Percentiles rank a stretch among this genome's conserved stretches.
Evolutionary conservation across 2,797 vertebrate genomes (phyloP).

Genomic region (Malacoctenus gilli): DNA sequence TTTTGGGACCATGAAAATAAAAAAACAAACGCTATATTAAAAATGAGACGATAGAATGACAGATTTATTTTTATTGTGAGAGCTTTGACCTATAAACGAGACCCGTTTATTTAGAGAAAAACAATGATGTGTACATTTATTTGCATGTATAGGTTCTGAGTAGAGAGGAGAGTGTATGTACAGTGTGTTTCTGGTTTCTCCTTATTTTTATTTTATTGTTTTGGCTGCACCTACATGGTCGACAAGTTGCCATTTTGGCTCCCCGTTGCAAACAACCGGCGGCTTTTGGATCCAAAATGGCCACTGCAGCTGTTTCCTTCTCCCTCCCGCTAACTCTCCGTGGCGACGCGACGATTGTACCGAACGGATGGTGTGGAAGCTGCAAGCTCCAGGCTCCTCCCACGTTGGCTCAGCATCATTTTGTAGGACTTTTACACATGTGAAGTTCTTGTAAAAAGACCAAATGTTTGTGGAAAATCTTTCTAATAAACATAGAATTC

Average conservation of each 20-base stretch:
- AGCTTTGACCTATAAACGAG: slow-evolving; percentile 49
- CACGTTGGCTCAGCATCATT: slow-evolving; percentile 51
- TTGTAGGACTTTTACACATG: slow-evolving; percentile 70
- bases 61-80: slow-evolving; percentile 64
- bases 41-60: slow-evolving; percentile 52
- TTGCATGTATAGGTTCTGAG: slow-evolving; percentile 66
- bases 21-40: slow-evolving; percentile 42
- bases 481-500: slow-evolving; percentile 85
- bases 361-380: slow-evolving; percentile 11
- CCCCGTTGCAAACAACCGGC: slow-evolving; percentile 24
- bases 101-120: slow-evolving; percentile 57
- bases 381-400: slow-evolving; percentile 30
- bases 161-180: slow-evolving; percentile 64
- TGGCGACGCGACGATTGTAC: too few species aligned
- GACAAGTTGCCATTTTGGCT: slow-evolving; percentile 41
- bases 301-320: slow-evolving; percentile 12
- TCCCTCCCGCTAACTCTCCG: too few species aligned
- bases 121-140: slow-evolving; percentile 62
- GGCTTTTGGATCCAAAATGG: slow-evolving; percentile 39
- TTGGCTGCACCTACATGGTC: slow-evolving; percentile 25
- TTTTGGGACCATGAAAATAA: slow-evolving; percentile 47
- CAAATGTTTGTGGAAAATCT: slow-evolving; percentile 68
- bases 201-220: slow-evolving; percentile 7
- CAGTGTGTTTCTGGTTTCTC: slow-evolving; percentile 38
- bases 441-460: slow-evolving; percentile 71